A percentile compares a stretch with the other conserved stretches of the same genome.
Conservation (phyloP, 2,797 vertebrate species). For the Pygocentrus nattereri region DNA sequence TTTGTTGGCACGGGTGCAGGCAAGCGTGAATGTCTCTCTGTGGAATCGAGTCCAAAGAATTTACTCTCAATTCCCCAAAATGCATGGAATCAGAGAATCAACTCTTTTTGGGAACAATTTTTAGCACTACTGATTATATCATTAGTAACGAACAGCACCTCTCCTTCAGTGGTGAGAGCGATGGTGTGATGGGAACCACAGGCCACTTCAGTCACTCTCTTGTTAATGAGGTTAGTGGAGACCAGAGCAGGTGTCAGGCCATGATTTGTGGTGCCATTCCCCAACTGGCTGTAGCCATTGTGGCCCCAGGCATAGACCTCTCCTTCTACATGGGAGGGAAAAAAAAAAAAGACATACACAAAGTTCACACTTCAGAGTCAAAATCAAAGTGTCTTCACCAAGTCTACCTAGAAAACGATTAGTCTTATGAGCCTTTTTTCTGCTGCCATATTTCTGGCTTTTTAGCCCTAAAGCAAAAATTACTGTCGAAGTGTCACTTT, state of each 20-base stretch:
- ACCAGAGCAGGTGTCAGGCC: conserved; percentile 89
- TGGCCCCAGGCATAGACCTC: conserved; percentile 98
- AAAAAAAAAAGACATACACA: background rate
- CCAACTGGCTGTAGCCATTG: conserved; percentile 96
- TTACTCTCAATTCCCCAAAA: too few relatives aligned
- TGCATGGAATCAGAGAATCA: too few relatives aligned
- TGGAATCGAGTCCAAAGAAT: too few relatives aligned
- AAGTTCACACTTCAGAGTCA: background rate
- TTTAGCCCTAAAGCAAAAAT: background rate
- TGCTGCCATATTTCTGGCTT: background rate
- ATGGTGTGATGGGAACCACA: conserved; percentile 98
- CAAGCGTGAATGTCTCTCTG: too few relatives aligned
- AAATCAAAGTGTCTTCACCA: too few relatives aligned
- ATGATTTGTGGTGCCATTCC: conserved; percentile 94
- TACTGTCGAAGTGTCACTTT: background rate
- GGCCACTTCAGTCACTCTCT: conserved; percentile 92
- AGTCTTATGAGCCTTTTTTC: too few relatives aligned
- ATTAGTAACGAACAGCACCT: conserved; percentile 70
- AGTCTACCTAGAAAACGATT: too few relatives aligned
- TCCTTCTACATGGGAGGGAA: conserved; percentile 82
- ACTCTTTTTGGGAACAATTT: too few relatives aligned
- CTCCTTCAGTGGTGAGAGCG: conserved; percentile 92
- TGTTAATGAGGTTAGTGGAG: conserved; percentile 93
- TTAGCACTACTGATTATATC: too few relatives aligned
- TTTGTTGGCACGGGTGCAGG: too few relatives aligned